Evolutionary conservation across 2,113 vertebrate genomes (phyloP).

Genomic region (Mus pahari): DNA sequence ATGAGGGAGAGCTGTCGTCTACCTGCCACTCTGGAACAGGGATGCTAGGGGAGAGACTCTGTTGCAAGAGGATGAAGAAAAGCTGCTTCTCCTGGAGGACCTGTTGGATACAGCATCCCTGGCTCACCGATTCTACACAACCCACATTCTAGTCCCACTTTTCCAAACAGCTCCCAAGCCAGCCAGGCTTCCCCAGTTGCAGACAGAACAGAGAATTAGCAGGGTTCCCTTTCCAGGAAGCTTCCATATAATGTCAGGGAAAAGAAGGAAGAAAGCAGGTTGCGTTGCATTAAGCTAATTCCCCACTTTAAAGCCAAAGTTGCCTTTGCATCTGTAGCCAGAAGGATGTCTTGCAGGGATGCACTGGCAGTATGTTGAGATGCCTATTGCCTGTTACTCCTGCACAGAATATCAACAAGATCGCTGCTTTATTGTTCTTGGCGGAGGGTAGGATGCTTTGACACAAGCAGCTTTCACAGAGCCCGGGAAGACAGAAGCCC

Average conservation of each 20-base stretch:
- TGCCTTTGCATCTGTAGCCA: not conserved
- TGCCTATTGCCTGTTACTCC: conserved; percentile 10
- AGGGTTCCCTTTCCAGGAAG: not conserved
- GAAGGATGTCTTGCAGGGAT: not conserved
- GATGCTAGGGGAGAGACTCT: not conserved
- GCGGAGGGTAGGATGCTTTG: not conserved
- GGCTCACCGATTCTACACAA: not conserved
- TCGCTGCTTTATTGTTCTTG: not conserved
- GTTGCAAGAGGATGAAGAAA: not conserved
- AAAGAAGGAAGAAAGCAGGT: not conserved
- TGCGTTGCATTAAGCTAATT: not conserved
- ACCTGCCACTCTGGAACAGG: not conserved
- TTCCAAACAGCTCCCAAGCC: not conserved
- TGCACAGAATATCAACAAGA: not conserved
- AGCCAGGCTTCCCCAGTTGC: not conserved
- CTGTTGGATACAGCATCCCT: not conserved
- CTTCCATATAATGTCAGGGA: not conserved
- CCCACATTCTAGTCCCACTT: not conserved
- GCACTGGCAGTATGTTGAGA: not conserved
- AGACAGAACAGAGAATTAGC: not conserved
- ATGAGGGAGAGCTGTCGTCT: not conserved
- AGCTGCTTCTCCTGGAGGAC: not conserved
- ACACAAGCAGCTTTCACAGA: not conserved
- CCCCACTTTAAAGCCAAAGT: not conserved
- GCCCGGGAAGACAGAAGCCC: not conserved